These are phyloP conservation scores for Zosterops lateralis DNA, from an alignment of 2,113 vertebrate species.

Conservation along the genomic window DNA sequence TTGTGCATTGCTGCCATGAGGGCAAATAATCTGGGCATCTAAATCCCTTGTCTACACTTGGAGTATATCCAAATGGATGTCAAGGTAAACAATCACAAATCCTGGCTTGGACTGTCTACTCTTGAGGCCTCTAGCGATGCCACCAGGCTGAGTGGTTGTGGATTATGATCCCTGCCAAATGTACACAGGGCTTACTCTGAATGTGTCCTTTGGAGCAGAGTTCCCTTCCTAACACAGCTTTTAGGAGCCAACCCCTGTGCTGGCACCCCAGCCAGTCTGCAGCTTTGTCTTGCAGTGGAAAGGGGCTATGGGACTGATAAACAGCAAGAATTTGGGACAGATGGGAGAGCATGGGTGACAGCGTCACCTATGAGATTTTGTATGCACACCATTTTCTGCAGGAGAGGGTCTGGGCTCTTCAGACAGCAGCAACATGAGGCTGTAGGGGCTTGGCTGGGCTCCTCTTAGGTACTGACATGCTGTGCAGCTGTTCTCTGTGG, in stretches of 20 bases:
- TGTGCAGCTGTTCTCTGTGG: fast-evolving
- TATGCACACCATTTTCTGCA: not conserved
- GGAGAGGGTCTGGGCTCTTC: not conserved
- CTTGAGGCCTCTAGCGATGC: not conserved
- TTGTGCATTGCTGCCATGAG: constrained; percentile 13
- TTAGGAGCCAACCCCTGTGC: not conserved
- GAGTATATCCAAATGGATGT: constrained; percentile 53
- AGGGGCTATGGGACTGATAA: not conserved
- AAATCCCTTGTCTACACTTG: constrained; percentile 60
- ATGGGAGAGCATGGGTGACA: not conserved
- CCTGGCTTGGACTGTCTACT: constrained; percentile 8
- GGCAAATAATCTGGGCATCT: constrained; percentile 55
- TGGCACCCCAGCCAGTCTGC: not conserved
- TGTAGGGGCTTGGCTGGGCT: not conserved
- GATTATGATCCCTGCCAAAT: not conserved
- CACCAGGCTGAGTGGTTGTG: not conserved
- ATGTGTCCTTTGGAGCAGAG: not conserved
- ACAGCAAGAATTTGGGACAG: not conserved
- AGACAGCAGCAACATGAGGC: fast-evolving
- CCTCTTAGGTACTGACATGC: not conserved
- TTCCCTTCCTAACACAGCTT: not conserved
- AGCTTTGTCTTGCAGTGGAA: not conserved
- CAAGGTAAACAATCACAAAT: constrained; percentile 49
- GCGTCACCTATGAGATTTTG: not conserved
- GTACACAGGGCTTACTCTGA: not conserved